Percentiles rank a stretch among this genome's conserved stretches.
Evolutionary conservation across 2,113 vertebrate species (phyloP).

Genomic region (Columba janthina): DNA sequence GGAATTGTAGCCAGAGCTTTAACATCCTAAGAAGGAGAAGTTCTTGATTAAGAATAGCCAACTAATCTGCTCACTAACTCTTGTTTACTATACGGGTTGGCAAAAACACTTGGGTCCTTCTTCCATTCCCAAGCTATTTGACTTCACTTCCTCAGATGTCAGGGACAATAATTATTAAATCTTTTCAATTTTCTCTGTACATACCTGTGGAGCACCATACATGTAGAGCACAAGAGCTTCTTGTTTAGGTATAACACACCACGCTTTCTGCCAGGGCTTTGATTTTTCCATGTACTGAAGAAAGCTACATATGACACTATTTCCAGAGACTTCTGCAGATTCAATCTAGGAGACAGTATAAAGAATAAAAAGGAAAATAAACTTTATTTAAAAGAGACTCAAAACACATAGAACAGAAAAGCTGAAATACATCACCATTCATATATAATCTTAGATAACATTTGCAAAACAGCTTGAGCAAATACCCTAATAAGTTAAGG

Average conservation of each 20-base stretch:
- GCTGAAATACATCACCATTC: neutral
- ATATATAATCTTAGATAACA: neutral
- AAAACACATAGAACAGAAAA: neutral
- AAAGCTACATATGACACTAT: constrained; percentile 93
- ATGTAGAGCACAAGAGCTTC: constrained; percentile 94
- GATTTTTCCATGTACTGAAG: constrained; percentile 96
- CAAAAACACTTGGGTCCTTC: neutral
- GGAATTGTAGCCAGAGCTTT: constrained; percentile 94
- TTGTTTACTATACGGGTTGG: neutral
- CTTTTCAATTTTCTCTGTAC: neutral
- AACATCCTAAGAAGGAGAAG: constrained; percentile 83
- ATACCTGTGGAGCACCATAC: constrained; percentile 96
- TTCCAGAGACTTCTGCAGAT: constrained; percentile 92
- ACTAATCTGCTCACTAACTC: neutral
- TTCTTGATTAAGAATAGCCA: neutral
- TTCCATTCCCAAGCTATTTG: neutral
- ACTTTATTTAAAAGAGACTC: neutral
- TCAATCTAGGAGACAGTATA: constrained; percentile 81
- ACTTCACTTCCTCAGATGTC: neutral
- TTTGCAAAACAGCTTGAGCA: neutral
- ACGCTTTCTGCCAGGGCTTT: constrained; percentile 95
- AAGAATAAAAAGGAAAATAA: neutral
- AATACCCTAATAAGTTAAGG: neutral
- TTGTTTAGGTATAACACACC: constrained; percentile 96
- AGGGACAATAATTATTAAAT: neutral